These are phyloP conservation scores for Hanleya hanleyi DNA, from an alignment of 2,888 invertebrate species.

Conservation along the genomic window DNA sequence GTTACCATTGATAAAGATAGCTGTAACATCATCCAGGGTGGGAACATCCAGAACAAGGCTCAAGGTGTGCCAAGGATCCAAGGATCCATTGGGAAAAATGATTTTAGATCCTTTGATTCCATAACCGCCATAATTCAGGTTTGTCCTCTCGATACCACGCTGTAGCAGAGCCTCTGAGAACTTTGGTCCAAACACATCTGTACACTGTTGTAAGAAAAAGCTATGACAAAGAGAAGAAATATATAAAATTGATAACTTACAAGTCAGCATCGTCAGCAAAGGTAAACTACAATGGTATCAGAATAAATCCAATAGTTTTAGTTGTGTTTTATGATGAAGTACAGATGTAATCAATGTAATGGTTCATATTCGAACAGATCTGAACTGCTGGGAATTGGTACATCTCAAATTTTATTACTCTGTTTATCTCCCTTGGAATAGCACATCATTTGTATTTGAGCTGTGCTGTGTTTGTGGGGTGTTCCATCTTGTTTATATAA, in stretches of 20 bases:
- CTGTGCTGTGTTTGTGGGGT: neutral
- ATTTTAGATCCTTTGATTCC: conserved; percentile 82
- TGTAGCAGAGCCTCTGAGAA: conserved; percentile 80
- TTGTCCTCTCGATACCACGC: conserved; percentile 81
- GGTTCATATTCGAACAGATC: too few relatives aligned
- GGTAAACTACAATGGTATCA: too few relatives aligned
- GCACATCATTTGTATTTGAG: too few relatives aligned
- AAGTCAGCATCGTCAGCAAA: neutral
- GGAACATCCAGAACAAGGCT: conserved; percentile 68
- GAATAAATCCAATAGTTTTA: too few relatives aligned
- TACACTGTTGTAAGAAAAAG: conserved; percentile 86
- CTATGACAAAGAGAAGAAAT: conserved; percentile 42
- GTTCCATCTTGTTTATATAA: neutral
- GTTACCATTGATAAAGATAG: neutral
- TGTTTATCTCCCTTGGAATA: too few relatives aligned
- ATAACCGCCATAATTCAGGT: conserved; percentile 83
- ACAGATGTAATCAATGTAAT: too few relatives aligned
- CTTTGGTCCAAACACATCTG: conserved; percentile 83
- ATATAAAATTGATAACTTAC: neutral
- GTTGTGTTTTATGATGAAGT: too few relatives aligned
- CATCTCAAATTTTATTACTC: too few relatives aligned
- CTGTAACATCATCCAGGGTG: neutral
- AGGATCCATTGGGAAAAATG: conserved; percentile 89
- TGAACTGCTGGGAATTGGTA: too few relatives aligned
- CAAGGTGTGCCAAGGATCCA: conserved; percentile 80